Evolutionary conservation across 1,140 invertebrate genomes (phyloP), one percentile per base, ranked within the genome.

Genomic region (Megalonaias nervosa): DNA sequence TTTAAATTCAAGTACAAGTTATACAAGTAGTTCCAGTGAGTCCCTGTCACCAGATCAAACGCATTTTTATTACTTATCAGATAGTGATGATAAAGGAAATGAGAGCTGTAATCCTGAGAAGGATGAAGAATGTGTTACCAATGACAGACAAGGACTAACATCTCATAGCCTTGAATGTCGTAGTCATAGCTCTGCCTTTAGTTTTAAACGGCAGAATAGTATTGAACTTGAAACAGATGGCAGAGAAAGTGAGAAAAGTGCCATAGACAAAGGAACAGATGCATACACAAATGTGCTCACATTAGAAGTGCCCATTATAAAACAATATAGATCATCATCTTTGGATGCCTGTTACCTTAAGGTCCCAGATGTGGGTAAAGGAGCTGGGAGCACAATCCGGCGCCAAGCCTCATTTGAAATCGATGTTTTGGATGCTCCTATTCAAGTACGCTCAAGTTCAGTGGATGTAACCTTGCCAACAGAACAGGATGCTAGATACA

Each of bases 381-480:
- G 58, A n/a, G 64, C 57, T 65, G 75, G 21, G 71, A 71, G 71
- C 23, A 61, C 23, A 57, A 77, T 82, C 12, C 82, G 79, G 60
- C 75, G 81, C 67, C 81, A 82, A 64, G 77, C 77, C 14, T 83
- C 82, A 16, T 81, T 85, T 81, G 82, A 84, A 59, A 81, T 74
- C 38, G 67, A 71, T 58, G 67, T 66, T 48, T 59, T 82, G 57
- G 83, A 83, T 68, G 77, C 82, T 15, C 80, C 81, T 19, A 83
- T 84, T 59, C 85, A 86, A 69, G 67, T 77, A 5, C 92, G 96
- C n/a, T 97, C 96, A 9, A 93, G 95, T 74, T 97, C 96, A 55
- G 96, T 97, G 62, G 96, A 98, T 89, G 97, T 97, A 77, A 95
- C 96, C 17, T 91, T 98, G 73, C 96, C 96, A 1, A 97, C 96